phyloP scores from a whole-genome alignment of 2,113 vertebrate genomes.

The Corydoras sp. region DNA sequence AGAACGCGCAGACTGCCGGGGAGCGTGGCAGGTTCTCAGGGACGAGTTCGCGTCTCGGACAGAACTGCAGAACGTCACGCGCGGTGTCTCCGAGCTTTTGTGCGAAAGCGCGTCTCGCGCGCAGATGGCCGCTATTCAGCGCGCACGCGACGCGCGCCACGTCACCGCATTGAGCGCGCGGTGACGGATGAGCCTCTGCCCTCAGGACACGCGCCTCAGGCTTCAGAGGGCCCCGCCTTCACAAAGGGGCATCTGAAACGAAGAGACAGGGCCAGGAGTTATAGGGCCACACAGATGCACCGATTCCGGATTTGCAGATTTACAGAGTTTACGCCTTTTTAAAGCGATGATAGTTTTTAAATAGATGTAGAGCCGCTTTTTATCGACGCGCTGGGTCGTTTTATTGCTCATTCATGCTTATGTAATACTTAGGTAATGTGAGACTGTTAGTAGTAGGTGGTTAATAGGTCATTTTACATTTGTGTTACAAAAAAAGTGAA shows the following conservation, averaged over 20 bases:
- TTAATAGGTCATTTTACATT: no score
- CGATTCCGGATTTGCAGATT: slow-evolving; percentile 1
- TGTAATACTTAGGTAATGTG: no score
- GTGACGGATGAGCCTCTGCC: slow-evolving; percentile 8
- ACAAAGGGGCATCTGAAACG: slow-evolving; percentile 1
- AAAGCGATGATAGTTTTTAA: not conserved
- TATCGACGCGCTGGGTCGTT: not conserved
- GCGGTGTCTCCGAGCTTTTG: not conserved
- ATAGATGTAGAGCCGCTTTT: not conserved
- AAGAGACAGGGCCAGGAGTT: not conserved
- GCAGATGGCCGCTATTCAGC: slow-evolving; percentile 34
- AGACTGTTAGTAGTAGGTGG: no score
- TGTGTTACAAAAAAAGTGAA: no score
- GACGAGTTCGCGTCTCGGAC: no score
- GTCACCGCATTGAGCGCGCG: slow-evolving; percentile 13
- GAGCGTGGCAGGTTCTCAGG: no score
- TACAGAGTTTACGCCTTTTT: not conserved
- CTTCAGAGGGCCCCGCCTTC: slow-evolving; percentile 9
- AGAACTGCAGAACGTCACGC: not conserved
- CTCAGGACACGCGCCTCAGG: slow-evolving; percentile 4
- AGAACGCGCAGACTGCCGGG: no score
- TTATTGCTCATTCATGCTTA: no score
- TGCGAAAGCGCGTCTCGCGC: not conserved
- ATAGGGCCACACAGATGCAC: slow-evolving; percentile 19
- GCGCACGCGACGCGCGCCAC: not conserved